Evolutionary conservation across 64 coral and sea anemone species (phyloP), one percentile per base, ranked within the genome.

Genomic region (Anthopleura sola): DNA sequence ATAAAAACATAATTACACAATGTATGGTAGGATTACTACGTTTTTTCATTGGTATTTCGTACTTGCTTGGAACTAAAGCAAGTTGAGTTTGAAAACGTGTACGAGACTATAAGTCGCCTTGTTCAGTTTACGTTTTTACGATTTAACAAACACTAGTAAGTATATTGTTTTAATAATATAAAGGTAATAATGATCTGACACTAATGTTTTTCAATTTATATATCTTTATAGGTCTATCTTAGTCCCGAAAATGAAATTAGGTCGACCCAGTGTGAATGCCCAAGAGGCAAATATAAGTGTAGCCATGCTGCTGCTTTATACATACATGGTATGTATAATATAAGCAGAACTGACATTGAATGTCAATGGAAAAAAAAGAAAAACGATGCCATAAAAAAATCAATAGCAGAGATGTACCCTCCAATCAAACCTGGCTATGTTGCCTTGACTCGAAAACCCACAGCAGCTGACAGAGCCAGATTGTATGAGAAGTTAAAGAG

Each of bases 301-400:
- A 68, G 60, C 60, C 60, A 68, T 68, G 60, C 60, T 23, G 60
- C 60, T 26, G 60, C 60, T 68, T 68, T 68, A 23, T 68, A 26
- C 60, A 68, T 68, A 68, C 60, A 68, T 68, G 62, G 62, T 0
- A 86, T 86, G 29, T 47, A 86, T 68, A 75, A 86, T 28, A 50
- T 86, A 17, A 76, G 68, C 85, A 68, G 85, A 1, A 77, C 85
- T 54, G 85, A 86, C 33, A 40, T 86, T 44, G 85, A 86, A 51
- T 86, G 85, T 50, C 69, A 77, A 37, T 86, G 85, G 85, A 86
- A 62, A 36, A 86, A 77, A 76, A 75, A 60, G 31, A 76, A 86
- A 32, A 75, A 2, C 38, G 54, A 32, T 15, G 33, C 13, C 20
- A 75, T 40, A 1, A 76, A 2, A 20, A 66, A 86, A 75, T 68